Base-by-base conservation (phyloP, 2,888 invertebrate genomes). In the Microdon myrmicae region DNA sequence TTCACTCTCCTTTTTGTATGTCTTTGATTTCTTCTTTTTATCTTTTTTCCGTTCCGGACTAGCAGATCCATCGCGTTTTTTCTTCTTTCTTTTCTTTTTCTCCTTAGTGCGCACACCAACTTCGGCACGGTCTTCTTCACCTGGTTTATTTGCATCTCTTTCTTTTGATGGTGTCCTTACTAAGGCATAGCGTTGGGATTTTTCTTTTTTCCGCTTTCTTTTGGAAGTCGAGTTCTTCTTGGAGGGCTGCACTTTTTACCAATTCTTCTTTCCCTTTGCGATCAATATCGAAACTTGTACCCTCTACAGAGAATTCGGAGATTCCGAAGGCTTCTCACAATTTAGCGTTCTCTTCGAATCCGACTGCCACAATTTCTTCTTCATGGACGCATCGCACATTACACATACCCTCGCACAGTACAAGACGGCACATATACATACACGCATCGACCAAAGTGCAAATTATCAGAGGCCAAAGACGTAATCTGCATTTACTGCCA, bases 291-390 rank as follows among this genome's bases (percentile, higher is more conserved):
- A 96, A 86, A 76, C 94, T 93, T 75, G 91, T 90, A 68, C 96
- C 96, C 79, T 96, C 96, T 48, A 95, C 92, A 82, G 96, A 97
- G 74, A 88, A 90, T 71, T 94, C 91, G 17, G 93, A 90, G 71
- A 98, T 94, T 51, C 96, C 96, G 79, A 97, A 96, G 3, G 96
- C 97, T 78, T 94, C 92, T 45, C 95, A 88, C 60, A 97, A 83
- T 49, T 90, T 88, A 2, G 92, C 92, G 84, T 97, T 97, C 81
- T 96, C 96, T 80, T 94, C 92, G n/a, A n/a, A n/a, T n/a, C n/a
- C n/a, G n/a, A n/a, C n/a, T n/a, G n/a, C n/a, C n/a, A n/a, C n/a
- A n/a, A n/a, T n/a, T n/a, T n/a, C n/a, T n/a, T n/a, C n/a, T n/a
- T n/a, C n/a, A n/a, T n/a, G n/a, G n/a, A n/a, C n/a, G n/a, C n/a